Evolutionary conservation across 2,888 invertebrate genomes (phyloP), one percentile per base, ranked within the genome.

Genomic region (Clanis bilineata): DNA sequence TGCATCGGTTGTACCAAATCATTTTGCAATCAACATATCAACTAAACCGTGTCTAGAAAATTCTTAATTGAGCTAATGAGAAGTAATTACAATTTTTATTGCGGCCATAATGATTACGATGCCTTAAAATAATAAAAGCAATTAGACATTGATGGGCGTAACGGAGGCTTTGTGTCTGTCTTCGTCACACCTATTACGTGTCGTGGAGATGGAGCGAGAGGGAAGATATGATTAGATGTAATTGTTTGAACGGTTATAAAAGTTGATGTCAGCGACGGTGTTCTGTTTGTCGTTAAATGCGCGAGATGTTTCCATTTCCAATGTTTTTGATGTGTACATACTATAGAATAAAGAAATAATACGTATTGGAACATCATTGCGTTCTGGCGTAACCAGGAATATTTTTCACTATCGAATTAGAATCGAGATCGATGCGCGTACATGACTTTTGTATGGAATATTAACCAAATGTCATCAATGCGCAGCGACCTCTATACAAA

Each of bases 121-220:
- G 91, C 85, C 89, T 91, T 92, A 92, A 92, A 92, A 92, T 92
- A 92, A 92, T 91, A 92, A 91, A 91, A 92, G 91, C 92, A 91
- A 92, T 92, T 91, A 91, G 89, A 88, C 87, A 87, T 88, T 89
- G 87, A 89, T 86, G 86, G 86, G 83, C 85, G 90, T 84, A 89
- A 86, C 85, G 74, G 82, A 83, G 80, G 77, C 72, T 70, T 65
- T 82, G 72, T 71, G 54, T 72, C 71, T 69, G 79, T 90, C 88
- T 83, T 86, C 73, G 68, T 90, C 81, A 41, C 71, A 68, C 85
- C 58, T 62, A 60, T 64, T 28, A 64, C 60, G 64, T 62, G 70
- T 68, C 66, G 63, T 68, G 66, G 60, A 65, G 64, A 76, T 62
- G 77, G 70, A 76, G 81, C 74, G 73, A 79, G 77, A 74, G 74